Evolutionary conservation across 2,113 vertebrate genomes (phyloP).

Genomic region (Nesoenas mayeri): DNA sequence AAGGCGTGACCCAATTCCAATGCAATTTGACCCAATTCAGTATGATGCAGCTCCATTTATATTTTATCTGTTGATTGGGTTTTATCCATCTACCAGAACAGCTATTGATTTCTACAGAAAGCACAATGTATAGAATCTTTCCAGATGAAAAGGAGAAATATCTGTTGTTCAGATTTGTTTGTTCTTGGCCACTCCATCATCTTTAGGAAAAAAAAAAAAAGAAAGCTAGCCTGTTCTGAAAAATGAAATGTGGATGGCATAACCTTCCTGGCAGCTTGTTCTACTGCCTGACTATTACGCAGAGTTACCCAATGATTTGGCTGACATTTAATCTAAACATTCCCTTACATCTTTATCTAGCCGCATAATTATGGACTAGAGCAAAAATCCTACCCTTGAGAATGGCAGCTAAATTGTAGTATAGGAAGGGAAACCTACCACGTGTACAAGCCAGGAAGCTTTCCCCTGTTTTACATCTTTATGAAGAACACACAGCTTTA

Average conservation of each 20-base stretch:
- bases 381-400: background rate
- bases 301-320: background rate
- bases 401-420: background rate
- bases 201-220: background rate
- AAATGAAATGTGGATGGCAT: background rate
- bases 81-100: slow-evolving; percentile 13
- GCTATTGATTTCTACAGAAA: slow-evolving; percentile 1
- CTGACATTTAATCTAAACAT: background rate
- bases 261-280: background rate
- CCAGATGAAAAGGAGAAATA: background rate
- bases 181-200: background rate
- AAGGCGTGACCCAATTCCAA: slow-evolving; percentile 51
- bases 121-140: background rate
- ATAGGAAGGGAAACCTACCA: background rate
- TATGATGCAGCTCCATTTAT: background rate
- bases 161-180: background rate
- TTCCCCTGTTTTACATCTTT: background rate
- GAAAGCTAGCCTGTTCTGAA: background rate
- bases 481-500: background rate
- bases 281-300: background rate
- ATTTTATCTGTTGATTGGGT: background rate
- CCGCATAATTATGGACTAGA: background rate
- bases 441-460: background rate
- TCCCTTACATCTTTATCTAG: background rate
- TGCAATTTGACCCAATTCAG: slow-evolving; percentile 44